A percentile compares a stretch with the other conserved stretches of the same genome.
phyloP scores from a whole-genome alignment of 2,113 vertebrate genomes.

The Periophthalmodon schlosseri region DNA sequence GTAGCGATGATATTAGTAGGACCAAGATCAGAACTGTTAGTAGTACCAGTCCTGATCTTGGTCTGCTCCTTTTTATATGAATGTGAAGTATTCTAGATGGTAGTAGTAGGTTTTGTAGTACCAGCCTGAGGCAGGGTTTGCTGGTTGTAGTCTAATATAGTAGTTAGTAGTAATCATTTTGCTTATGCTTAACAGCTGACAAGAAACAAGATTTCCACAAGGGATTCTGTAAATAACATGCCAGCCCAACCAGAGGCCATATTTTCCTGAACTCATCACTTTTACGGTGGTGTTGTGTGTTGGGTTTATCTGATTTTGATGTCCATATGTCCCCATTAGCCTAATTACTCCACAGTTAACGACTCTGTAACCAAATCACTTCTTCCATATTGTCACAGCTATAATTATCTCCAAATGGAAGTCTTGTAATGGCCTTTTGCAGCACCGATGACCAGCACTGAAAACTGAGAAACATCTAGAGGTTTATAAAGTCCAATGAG shows the following conservation, averaged over 20 bases:
- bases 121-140: background rate
- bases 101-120: background rate
- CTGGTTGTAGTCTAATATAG: background rate
- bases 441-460: background rate
- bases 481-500: slow-evolving; percentile 7
- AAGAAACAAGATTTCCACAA: background rate
- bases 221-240: background rate
- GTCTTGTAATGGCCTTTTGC: background rate
- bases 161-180: background rate
- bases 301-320: background rate
- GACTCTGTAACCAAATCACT: slow-evolving; percentile 3
- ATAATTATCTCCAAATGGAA: slow-evolving; percentile 1
- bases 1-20: no score
- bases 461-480: background rate
- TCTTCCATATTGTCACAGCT: slow-evolving; percentile 8
- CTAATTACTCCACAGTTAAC: slow-evolving; percentile 5
- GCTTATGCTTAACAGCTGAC: background rate
- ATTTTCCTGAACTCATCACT: slow-evolving; percentile 9
- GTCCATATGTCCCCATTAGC: background rate
- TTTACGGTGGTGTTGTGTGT: background rate
- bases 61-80: no score
- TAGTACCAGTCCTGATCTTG: no score
- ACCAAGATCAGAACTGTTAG: no score
- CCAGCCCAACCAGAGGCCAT: background rate
- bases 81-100: background rate